Evolutionary conservation across 2,113 vertebrate species (phyloP).

Genomic region (Salvelinus namaycush): DNA sequence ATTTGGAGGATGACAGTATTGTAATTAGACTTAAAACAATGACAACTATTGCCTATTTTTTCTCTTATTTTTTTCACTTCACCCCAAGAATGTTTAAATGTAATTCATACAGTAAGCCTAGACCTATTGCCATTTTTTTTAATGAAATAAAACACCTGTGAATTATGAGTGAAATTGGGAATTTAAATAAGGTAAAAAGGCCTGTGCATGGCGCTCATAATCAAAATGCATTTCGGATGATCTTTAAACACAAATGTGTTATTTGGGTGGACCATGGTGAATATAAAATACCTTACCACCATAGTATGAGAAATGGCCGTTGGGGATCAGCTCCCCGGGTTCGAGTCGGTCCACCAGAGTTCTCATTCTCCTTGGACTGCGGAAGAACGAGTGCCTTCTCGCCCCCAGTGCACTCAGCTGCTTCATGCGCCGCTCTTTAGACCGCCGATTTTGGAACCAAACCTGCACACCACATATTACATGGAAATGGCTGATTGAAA

Average conservation of each 20-base stretch:
- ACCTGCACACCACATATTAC: slow-evolving; percentile 71
- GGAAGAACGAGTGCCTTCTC: slow-evolving; percentile 91
- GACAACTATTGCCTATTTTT: too few relatives aligned
- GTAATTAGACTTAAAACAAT: too few relatives aligned
- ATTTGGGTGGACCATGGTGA: neutral
- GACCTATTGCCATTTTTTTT: too few relatives aligned
- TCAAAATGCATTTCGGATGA: too few relatives aligned
- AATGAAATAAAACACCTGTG: too few relatives aligned
- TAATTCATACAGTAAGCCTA: too few relatives aligned
- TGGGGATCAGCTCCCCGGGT: slow-evolving; percentile 86
- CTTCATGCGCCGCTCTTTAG: slow-evolving; percentile 96
- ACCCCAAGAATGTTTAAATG: too few relatives aligned
- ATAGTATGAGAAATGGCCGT: slow-evolving; percentile 92
- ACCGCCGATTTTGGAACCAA: slow-evolving; percentile 97
- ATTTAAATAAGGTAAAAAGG: too few relatives aligned
- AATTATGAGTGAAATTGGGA: too few relatives aligned
- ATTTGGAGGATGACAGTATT: neutral
- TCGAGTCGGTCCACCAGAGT: slow-evolving; percentile 91
- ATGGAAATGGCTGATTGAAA: neutral
- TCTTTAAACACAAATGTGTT: neutral
- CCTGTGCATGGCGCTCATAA: too few relatives aligned
- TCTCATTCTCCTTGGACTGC: slow-evolving; percentile 91
- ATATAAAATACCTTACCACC: slow-evolving; percentile 76
- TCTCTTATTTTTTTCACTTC: too few relatives aligned
- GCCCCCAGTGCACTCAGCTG: slow-evolving; percentile 91